These are phyloP conservation scores for Laticauda colubrina DNA, from an alignment of 2,113 vertebrate genomes.

Conservation along the genomic window DNA sequence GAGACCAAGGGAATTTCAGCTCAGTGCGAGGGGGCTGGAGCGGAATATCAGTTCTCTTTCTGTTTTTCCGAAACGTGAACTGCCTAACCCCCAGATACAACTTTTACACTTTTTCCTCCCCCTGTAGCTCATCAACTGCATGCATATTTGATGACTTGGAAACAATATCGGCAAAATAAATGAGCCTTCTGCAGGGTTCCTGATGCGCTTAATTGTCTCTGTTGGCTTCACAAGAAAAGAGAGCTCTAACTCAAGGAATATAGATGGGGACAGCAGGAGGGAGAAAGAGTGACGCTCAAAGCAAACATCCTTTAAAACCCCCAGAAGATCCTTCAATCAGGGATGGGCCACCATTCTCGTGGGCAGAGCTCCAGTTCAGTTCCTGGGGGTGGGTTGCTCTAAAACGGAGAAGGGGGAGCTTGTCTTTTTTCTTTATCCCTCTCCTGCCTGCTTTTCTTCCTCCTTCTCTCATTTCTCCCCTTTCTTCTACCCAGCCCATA, in stretches of 20 bases:
- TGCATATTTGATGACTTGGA: conserved; percentile 16
- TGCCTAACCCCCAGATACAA: not conserved
- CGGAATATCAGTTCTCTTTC: not conserved
- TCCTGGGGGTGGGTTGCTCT: too few relatives aligned
- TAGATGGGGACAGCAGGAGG: not conserved
- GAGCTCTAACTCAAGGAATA: not conserved
- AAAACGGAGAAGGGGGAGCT: too few relatives aligned
- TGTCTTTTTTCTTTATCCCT: not conserved
- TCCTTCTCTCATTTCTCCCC: too few relatives aligned
- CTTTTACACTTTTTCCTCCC: not conserved
- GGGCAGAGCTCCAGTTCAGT: not conserved
- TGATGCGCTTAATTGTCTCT: not conserved
- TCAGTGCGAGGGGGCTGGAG: not conserved
- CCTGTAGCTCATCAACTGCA: not conserved
- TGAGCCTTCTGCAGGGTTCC: not conserved
- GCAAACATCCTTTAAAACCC: not conserved
- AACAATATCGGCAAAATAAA: not conserved
- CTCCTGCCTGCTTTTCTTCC: not conserved
- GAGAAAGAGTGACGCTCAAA: not conserved
- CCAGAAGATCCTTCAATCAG: not conserved
- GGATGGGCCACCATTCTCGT: not conserved
- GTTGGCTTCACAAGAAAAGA: not conserved
- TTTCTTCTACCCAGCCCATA: not conserved
- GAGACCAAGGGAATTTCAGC: not conserved
- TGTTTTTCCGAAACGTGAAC: not conserved